Evolutionary conservation across 1,140 invertebrate species (phyloP), one percentile per base, ranked within the genome.

Genomic region (Drosophila oshimai): DNA sequence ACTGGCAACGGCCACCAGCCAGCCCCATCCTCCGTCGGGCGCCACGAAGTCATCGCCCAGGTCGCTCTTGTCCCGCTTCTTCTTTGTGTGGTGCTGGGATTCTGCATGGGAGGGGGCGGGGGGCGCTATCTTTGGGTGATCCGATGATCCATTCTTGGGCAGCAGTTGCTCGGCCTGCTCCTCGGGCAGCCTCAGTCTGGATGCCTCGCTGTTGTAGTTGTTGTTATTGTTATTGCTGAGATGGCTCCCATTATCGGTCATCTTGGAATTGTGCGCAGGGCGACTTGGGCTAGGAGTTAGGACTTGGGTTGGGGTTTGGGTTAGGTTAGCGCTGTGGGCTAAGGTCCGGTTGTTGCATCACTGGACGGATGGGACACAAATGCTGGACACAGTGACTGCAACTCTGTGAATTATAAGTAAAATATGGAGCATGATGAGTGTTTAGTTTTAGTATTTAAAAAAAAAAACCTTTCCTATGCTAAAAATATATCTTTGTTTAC

Each of bases 1-100:
- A 44, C 84, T 89, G 50, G 90, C 89, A 22, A 91, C n/a, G 54
- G 79, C 72, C 45, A 91, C 89, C 36, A 91, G 37, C 90, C 90
- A 91, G 28, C 91, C 88, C 90, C 90, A 91, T 18, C 91, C 87
- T n/a, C 90, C 89, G 39, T 90, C 88, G 44, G 89, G 89, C 39
- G 89, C 76, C 61, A 90, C 83, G 60, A 90, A 90, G 46, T 90
- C 67, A 31, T 91, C 87, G 36, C 90, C 90, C 26, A 91, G 70
- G 64, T 91, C 90, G 61, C 88, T 89, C 60, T 91, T 90, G 49
- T 91, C 84, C 18, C 84, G 77, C 10, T 58, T 70, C 51, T 87
- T 90, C 17, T 90, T 90, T 18, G 34, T 70, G 46, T 6, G 57
- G 34, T n/a, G n/a, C n/a, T 55, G 17, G 18, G 46, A 18, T 5